These are phyloP conservation scores for Melanotaenia duboulayi DNA, from an alignment of 2,113 vertebrate genomes.

Conservation along the genomic window DNA sequence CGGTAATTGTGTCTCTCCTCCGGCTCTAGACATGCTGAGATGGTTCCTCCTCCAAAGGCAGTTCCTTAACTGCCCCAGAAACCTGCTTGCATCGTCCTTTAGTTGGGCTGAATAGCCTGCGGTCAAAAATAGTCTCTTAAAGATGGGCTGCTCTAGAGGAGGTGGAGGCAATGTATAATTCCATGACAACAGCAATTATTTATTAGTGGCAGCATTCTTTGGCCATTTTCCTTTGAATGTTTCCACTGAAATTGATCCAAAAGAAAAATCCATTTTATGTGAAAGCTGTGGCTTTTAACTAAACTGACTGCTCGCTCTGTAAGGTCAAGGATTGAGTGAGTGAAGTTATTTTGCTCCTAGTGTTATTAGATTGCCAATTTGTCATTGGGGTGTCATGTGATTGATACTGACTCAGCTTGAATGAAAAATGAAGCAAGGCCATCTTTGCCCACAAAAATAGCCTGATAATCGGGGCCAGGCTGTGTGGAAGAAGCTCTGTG, in stretches of 20 bases:
- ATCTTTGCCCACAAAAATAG: constrained; percentile 18
- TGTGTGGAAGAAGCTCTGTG: not conserved
- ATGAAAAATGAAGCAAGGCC: constrained; percentile 61
- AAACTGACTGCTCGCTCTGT: constrained; percentile 63
- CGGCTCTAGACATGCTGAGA: constrained; percentile 61
- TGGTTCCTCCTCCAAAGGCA: constrained; percentile 71
- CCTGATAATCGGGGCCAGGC: not conserved
- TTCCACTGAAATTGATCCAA: constrained; percentile 69
- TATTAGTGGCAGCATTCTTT: constrained; percentile 60
- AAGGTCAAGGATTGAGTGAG: constrained; percentile 79
- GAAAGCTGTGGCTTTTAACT: constrained; percentile 73
- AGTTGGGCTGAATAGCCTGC: constrained; percentile 41
- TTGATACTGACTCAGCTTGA: constrained; percentile 67
- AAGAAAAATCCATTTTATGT: constrained; percentile 75
- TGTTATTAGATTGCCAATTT: constrained; percentile 76
- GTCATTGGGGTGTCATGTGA: constrained; percentile 60
- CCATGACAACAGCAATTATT: constrained; percentile 60
- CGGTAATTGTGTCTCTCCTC: constrained; percentile 60
- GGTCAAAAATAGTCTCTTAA: constrained; percentile 30
- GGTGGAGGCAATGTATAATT: constrained; percentile 46
- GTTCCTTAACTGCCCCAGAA: constrained; percentile 60
- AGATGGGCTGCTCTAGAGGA: constrained; percentile 35
- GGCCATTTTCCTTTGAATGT: constrained; percentile 63
- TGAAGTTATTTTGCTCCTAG: constrained; percentile 65
- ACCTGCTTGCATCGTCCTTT: constrained; percentile 73